phyloP scores from a whole-genome alignment of 1,140 invertebrate species.

The Saxidomus purpurata region DNA sequence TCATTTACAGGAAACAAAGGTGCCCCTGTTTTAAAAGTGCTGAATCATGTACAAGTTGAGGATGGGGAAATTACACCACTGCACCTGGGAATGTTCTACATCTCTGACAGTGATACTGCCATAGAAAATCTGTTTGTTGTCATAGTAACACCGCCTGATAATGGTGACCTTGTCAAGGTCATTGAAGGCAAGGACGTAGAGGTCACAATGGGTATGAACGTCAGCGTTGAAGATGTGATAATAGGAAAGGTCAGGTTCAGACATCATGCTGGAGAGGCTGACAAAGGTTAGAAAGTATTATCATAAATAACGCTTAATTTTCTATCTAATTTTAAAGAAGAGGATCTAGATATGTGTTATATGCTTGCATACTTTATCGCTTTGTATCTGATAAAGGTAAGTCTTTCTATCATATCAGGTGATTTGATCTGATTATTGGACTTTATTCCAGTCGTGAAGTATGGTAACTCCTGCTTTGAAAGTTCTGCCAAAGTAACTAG shows the following conservation, averaged over 20 bases:
- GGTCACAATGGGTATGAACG: slow-evolving; percentile 57
- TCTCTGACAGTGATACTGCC: slow-evolving; percentile 70
- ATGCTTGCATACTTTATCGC: no score
- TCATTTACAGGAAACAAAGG: slow-evolving; percentile 66
- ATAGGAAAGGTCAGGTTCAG: slow-evolving; percentile 69
- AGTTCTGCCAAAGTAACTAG: no score
- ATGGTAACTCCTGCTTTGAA: no score
- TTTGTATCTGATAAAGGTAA: no score
- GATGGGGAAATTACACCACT: slow-evolving; percentile 46
- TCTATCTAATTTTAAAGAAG: no score
- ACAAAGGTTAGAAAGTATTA: slow-evolving; percentile 70
- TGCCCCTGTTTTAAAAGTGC: slow-evolving; percentile 67
- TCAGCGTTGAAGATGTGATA: slow-evolving; percentile 67
- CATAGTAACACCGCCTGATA: slow-evolving; percentile 62
- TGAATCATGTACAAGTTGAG: slow-evolving; percentile 61
- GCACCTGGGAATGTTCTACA: slow-evolving; percentile 59
- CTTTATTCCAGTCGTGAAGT: no score
- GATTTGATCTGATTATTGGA: no score
- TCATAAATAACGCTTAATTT: no score
- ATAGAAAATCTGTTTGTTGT: slow-evolving; percentile 57
- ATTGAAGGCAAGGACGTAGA: slow-evolving; percentile 61
- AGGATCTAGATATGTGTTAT: no score
- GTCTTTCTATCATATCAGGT: no score
- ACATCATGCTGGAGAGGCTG: slow-evolving; percentile 34
- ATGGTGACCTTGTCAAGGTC: slow-evolving; percentile 71